Evolutionary conservation across 2,113 vertebrate species (phyloP), one percentile per base, ranked within the genome.

Genomic region (Hemiscyllium ocellatum): DNA sequence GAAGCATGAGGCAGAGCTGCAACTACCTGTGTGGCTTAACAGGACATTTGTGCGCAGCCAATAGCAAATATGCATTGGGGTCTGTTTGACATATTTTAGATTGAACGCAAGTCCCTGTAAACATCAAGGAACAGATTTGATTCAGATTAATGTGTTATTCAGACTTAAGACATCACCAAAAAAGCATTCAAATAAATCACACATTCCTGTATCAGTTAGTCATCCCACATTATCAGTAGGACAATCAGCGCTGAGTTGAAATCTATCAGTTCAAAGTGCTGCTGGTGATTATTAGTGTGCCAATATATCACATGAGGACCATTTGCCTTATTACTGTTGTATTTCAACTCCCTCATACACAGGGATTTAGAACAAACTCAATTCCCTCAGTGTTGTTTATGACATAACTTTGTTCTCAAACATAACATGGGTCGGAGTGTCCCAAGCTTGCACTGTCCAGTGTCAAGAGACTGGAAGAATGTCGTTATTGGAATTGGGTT

Each of bases 401-500:
- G 42, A 68, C 26, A 42, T 12, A 26, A 20, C 66, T 50, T 70
- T 95, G 66, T 72, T 94, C 66, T 29, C 42, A 94, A 94, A 15
- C n/a, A 70, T 70, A 7, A 70, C 93, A 94, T 70, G 66, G 93
- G 93, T 66, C 90, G 70, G n/a, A 22, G 37, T 94, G 91, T 68
- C 66, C 66, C 87, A n/a, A 65, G 87, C 20, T 15, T 90, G 52
- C 13, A 15, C 65, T 94, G 93, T 69, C 19, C 91, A 94, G 20
- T 94, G n/a, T 94, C 93, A 94, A 22, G 91, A 69, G 8, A 68
- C 66, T 94, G 37, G 66, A 94, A 94, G 68, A 94, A 70, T 94
- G 93, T 29, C 37, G 47, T 20, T 20, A 69, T 42, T 94, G 93
- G 37, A 94, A 70, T 68, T 17, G n/a, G 66, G 69, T 7, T 94